phyloP scores from a whole-genome alignment of 2,797 vertebrate species.

The Artibeus lituratus region DNA sequence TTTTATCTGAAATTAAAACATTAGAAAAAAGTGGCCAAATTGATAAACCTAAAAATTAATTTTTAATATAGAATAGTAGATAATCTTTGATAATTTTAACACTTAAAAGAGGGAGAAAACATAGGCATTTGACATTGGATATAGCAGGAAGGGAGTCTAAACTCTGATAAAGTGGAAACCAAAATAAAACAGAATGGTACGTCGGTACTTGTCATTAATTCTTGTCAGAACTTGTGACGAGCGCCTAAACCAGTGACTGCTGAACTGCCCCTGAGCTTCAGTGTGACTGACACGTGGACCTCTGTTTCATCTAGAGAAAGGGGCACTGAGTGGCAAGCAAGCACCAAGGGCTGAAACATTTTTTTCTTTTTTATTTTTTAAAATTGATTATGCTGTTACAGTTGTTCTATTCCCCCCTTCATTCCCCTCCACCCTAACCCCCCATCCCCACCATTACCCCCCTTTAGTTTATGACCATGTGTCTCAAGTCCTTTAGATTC shows the following conservation, averaged over 20 bases:
- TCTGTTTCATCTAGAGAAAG: neutral
- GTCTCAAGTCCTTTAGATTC: too few species aligned
- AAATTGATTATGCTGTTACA: too few species aligned
- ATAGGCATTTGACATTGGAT: neutral
- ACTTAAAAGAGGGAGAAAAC: neutral
- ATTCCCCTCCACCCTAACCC: too few species aligned
- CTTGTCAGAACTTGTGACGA: neutral
- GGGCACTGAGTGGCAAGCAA: too few species aligned
- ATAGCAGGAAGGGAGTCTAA: neutral
- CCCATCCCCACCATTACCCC: too few species aligned
- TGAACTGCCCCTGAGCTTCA: neutral
- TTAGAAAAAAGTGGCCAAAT: neutral
- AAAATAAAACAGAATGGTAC: neutral
- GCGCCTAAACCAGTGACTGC: neutral
- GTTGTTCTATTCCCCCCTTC: too few species aligned
- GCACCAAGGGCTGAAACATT: too few species aligned
- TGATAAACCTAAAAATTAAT: neutral
- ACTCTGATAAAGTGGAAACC: neutral
- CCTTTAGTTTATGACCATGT: too few species aligned
- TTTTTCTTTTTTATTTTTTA: too few species aligned
- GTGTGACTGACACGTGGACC: too few species aligned
- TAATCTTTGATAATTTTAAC: neutral
- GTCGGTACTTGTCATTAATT: neutral
- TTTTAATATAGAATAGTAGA: neutral
- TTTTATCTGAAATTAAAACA: neutral